phyloP scores from a whole-genome alignment of 1,140 invertebrate genomes.

The Drosophila baimaii region DNA sequence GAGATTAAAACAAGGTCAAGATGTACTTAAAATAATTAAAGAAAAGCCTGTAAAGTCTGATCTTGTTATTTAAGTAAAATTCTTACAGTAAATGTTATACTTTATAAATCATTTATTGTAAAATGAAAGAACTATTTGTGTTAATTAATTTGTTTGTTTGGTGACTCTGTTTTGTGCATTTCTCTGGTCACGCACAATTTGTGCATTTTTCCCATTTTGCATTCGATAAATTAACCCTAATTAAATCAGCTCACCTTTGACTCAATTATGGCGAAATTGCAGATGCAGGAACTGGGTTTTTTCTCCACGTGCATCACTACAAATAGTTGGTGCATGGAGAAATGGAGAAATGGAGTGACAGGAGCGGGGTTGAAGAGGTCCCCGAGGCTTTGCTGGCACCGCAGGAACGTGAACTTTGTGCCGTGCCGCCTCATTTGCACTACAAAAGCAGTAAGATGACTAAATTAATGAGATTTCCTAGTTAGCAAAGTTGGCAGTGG shows the following conservation, averaged over 20 bases:
- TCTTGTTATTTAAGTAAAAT: too few relatives aligned
- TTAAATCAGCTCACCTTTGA: neutral
- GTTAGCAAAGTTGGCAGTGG: constrained; percentile 41
- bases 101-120: neutral
- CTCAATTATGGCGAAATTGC: neutral
- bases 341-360: constrained; percentile 29
- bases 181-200: neutral
- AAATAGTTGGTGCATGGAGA: constrained; percentile 10
- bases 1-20: neutral
- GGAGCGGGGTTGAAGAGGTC: constrained; percentile 39
- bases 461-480: constrained; percentile 75
- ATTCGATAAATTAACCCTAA: neutral
- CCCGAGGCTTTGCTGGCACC: constrained; percentile 51
- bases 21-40: neutral
- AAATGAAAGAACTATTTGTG: neutral
- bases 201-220: neutral
- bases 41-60: neutral
- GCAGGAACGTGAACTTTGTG: constrained; percentile 69
- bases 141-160: neutral
- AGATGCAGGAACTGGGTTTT: neutral
- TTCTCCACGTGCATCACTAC: constrained; percentile 3
- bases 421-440: constrained; percentile 72
- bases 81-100: too few relatives aligned
- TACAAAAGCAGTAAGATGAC: constrained; percentile 52
- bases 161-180: neutral